These are phyloP conservation scores for Mycalesis mineus DNA, from an alignment of 2,888 invertebrate species.

Conservation along the genomic window DNA sequence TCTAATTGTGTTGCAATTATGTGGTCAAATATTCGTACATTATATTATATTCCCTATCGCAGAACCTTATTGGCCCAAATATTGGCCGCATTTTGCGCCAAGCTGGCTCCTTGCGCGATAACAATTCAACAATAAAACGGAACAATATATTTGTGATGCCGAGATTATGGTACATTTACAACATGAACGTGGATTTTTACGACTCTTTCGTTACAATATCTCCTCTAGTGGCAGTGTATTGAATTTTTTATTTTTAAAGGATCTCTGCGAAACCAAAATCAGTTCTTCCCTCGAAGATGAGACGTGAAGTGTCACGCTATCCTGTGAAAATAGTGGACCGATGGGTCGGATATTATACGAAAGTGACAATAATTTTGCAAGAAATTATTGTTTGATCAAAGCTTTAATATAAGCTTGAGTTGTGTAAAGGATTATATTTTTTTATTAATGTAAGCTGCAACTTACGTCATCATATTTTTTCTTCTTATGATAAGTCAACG, in stretches of 20 bases:
- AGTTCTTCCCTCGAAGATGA: not conserved
- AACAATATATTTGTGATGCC: constrained; percentile 20
- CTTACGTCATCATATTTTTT: no score
- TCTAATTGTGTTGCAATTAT: no score
- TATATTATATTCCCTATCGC: not conserved
- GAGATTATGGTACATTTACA: constrained; percentile 23
- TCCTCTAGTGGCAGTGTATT: constrained; percentile 18
- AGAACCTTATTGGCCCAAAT: constrained; percentile 8
- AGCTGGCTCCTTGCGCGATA: constrained; percentile 4
- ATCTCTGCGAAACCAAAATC: not conserved
- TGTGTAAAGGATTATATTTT: no score
- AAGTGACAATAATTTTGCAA: no score
- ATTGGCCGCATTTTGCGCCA: not conserved
- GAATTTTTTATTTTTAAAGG: constrained; percentile 18
- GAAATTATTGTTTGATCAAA: no score
- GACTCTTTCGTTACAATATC: constrained; percentile 21
- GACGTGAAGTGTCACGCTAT: not conserved
- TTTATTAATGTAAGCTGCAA: no score
- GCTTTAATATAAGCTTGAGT: no score
- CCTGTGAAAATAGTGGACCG: not conserved
- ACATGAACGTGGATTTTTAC: constrained; percentile 21
- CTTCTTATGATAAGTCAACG: no score
- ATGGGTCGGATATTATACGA: not conserved
- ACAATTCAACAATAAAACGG: constrained; percentile 17
- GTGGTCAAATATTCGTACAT: no score